These are phyloP conservation scores for Neoarius graeffei DNA, from an alignment of 2,113 vertebrate genomes.

Conservation along the genomic window DNA sequence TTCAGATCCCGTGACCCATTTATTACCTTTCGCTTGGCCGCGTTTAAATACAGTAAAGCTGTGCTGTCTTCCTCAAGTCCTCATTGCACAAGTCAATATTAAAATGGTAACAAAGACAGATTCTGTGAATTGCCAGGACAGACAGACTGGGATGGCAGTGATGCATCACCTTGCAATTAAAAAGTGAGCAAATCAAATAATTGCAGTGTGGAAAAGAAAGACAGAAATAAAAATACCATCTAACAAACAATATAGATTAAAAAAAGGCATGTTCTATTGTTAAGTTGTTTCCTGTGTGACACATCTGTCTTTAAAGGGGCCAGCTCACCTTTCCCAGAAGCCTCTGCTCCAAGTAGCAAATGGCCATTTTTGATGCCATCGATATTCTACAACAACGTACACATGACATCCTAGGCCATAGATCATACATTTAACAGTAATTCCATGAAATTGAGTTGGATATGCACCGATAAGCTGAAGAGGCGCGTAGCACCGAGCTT, in stretches of 20 bases:
- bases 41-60: not conserved
- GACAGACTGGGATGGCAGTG: not conserved
- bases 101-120: not conserved
- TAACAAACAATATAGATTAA: not conserved
- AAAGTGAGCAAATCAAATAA: slow-evolving; percentile 23
- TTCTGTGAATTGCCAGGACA: not conserved
- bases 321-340: no score
- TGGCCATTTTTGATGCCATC: no score
- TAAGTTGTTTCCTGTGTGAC: not conserved
- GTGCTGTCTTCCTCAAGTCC: not conserved
- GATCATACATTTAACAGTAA: no score
- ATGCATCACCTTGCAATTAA: slow-evolving; percentile 13
- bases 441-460: no score
- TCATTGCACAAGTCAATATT: not conserved
- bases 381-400: no score
- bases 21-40: not conserved
- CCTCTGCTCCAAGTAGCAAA: no score
- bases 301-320: not conserved
- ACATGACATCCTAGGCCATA: no score
- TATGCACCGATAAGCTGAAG: no score
- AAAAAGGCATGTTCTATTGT: not conserved
- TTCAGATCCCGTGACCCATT: not conserved
- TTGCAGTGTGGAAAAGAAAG: not conserved
- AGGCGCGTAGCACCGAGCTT: no score
- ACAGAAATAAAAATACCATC: not conserved